These are phyloP conservation scores for Pelecanoides urinatrix DNA, from an alignment of 2,113 vertebrate species.

Conservation along the genomic window DNA sequence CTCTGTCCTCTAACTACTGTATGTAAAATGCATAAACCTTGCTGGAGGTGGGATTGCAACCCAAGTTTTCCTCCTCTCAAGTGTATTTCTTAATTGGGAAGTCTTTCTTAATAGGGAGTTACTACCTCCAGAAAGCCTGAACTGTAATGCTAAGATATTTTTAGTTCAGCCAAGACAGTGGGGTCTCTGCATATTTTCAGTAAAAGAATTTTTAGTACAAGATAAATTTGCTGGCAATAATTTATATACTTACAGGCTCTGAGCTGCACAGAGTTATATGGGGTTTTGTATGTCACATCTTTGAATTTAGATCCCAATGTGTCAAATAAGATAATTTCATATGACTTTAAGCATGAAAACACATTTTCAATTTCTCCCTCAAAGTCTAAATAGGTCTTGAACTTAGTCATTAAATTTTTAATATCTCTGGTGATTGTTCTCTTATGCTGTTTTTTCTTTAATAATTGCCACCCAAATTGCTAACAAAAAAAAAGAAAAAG, in stretches of 20 bases:
- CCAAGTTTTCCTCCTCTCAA: not conserved
- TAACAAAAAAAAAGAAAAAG: not conserved
- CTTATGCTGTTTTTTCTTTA: not conserved
- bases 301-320: not conserved
- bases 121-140: not conserved
- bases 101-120: not conserved
- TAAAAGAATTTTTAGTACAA: not conserved
- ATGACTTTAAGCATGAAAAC: not conserved
- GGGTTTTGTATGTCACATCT: not conserved
- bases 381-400: not conserved
- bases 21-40: not conserved
- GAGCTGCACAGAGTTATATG: not conserved
- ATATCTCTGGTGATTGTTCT: not conserved
- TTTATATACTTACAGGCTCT: not conserved
- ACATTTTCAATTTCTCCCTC: not conserved
- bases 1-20: not conserved
- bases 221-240: not conserved
- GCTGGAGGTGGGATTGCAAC: not conserved
- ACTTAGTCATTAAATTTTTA: not conserved
- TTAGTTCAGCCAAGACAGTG: not conserved
- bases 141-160: not conserved
- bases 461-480: not conserved
- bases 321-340: not conserved
- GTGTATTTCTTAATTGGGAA: not conserved
- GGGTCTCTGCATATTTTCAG: not conserved